Evolutionary conservation across 2,797 vertebrate genomes (phyloP).

Genomic region (Luscinia megarhynchos): DNA sequence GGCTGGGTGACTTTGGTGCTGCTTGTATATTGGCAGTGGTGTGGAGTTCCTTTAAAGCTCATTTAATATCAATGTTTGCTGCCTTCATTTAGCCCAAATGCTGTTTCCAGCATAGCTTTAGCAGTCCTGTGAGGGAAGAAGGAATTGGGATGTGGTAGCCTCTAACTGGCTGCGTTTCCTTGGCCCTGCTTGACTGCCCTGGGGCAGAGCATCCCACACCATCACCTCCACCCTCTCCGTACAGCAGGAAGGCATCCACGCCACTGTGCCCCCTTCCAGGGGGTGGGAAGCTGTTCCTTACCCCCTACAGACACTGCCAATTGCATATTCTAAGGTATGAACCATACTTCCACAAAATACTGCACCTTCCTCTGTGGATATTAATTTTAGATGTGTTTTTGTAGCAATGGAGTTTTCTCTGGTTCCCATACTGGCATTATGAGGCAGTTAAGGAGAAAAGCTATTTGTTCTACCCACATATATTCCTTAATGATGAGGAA

Average conservation of each 20-base stretch:
- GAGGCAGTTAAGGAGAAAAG: neutral
- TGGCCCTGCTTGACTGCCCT: neutral
- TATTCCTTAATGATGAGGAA: neutral
- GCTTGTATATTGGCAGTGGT: neutral
- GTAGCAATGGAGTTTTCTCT: neutral
- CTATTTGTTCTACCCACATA: neutral
- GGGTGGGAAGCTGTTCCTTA: neutral
- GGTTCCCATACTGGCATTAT: neutral
- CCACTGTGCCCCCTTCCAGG: neutral
- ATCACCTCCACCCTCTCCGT: fast-evolving
- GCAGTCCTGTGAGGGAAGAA: neutral
- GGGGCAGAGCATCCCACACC: neutral
- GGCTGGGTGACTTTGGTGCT: neutral
- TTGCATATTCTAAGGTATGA: neutral
- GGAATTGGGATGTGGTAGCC: neutral
- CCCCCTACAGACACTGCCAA: fast-evolving
- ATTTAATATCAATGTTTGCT: neutral
- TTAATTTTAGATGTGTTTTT: neutral
- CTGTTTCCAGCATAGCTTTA: neutral
- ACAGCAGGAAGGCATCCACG: neutral
- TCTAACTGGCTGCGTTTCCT: neutral
- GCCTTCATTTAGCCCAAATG: neutral
- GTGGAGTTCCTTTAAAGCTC: neutral
- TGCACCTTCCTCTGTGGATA: neutral
- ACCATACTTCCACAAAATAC: neutral